Conservation (phyloP, 2,888 invertebrate species). For the Caenorhabditis afra region DNA sequence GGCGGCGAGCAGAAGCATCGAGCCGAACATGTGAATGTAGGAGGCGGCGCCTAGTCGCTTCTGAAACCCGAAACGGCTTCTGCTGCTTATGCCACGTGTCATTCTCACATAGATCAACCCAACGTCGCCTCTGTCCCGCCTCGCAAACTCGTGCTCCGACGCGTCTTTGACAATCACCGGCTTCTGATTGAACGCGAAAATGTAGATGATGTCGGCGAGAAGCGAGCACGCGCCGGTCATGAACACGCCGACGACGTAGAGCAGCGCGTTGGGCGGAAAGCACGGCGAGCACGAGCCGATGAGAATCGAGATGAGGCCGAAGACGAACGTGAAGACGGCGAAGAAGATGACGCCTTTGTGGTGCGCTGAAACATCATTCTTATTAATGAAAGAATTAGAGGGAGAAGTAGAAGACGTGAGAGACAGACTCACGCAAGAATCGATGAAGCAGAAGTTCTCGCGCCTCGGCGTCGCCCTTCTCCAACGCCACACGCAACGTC, state of each 20-base stretch:
- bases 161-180: constrained; percentile 18
- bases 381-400: too few species aligned
- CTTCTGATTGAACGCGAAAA: constrained; percentile 62
- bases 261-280: constrained; percentile 71
- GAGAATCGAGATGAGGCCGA: constrained; percentile 64
- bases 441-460: constrained; percentile 66
- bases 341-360: constrained; percentile 74
- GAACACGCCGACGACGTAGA: constrained; percentile 71
- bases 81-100: background rate
- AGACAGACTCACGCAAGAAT: constrained; percentile 69
- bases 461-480: constrained; percentile 58
- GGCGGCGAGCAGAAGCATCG: constrained; percentile 57
- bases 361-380: constrained; percentile 62
- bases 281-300: constrained; percentile 72
- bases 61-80: constrained; percentile 17
- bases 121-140: constrained; percentile 30
- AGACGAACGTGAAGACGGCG: constrained; percentile 70
- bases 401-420: too few species aligned
- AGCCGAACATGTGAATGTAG: constrained; percentile 62
- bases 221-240: constrained; percentile 71
- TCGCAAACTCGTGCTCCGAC: constrained; percentile 3
- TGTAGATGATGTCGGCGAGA: constrained; percentile 67
- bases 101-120: constrained; percentile 37
- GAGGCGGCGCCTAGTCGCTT: constrained; percentile 61
- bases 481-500: constrained; percentile 60